These are phyloP conservation scores for Sphecodes monilicornis DNA, from an alignment of 2,888 invertebrate genomes.

Conservation along the genomic window DNA sequence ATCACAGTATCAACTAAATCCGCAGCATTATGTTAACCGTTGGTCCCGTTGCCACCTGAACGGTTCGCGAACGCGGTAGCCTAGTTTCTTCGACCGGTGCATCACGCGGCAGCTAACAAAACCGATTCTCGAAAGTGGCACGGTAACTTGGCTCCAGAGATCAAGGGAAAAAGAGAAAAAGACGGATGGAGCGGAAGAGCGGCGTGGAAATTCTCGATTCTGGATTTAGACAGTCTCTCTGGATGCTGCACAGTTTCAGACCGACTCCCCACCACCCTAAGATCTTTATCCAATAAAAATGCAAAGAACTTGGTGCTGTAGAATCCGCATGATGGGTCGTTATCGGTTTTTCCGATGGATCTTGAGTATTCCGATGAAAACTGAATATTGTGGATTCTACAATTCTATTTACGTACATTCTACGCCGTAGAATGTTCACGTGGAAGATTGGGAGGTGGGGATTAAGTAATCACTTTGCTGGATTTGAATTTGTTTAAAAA, in stretches of 20 bases:
- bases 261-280: background rate
- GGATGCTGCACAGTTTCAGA: background rate
- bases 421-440: background rate
- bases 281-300: background rate
- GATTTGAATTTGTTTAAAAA: background rate
- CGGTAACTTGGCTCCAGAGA: constrained; percentile 6
- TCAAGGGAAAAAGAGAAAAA: background rate
- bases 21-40: background rate
- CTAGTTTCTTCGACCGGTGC: constrained; percentile 1
- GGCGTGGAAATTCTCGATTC: background rate
- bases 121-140: constrained; percentile 23
- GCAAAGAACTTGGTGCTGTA: background rate
- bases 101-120: background rate
- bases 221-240: constrained; percentile 3
- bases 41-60: background rate
- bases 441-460: background rate
- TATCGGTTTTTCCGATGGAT: background rate
- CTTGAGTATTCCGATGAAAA: background rate
- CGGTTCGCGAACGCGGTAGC: background rate
- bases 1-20: background rate
- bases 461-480: background rate
- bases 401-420: background rate
- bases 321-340: background rate
- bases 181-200: background rate
- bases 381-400: background rate